A percentile compares a stretch with the other conserved stretches of the same genome.
phyloP scores from a whole-genome alignment of 92 coral and sea anemone species.

The Porites divaricata region DNA sequence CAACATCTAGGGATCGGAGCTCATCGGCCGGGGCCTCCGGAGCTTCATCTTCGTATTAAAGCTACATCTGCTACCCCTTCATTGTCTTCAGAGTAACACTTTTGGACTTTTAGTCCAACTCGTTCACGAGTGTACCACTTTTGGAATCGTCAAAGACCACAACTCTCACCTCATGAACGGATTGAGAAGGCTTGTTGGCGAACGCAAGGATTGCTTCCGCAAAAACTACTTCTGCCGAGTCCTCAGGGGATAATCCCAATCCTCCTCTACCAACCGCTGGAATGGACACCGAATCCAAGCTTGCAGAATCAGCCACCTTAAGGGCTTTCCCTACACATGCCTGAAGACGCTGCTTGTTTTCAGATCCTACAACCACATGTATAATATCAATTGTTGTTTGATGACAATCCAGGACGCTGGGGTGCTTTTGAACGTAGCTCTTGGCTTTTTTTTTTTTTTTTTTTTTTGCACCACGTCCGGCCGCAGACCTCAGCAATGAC shows the following conservation, averaged over 20 bases:
- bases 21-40: background rate
- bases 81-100: background rate
- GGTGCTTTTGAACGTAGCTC: background rate
- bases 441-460: too few relatives aligned
- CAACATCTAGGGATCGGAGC: too few relatives aligned
- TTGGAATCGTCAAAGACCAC: constrained; percentile 12
- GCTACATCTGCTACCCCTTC: background rate
- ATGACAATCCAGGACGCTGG: constrained; percentile 13
- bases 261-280: constrained; percentile 45
- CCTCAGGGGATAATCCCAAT: constrained; percentile 25
- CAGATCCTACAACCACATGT: constrained; percentile 30
- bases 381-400: constrained; percentile 6
- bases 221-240: constrained; percentile 15
- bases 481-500: constrained; percentile 14
- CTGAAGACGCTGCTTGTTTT: constrained; percentile 32
- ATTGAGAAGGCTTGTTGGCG: background rate
- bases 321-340: constrained; percentile 31
- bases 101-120: background rate
- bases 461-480: background rate
- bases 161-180: constrained; percentile 17
- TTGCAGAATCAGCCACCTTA: constrained; percentile 10
- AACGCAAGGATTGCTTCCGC: constrained; percentile 15
- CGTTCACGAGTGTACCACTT: constrained; percentile 1
- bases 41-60: background rate
- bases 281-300: constrained; percentile 30